Conservation (phyloP, 2,113 vertebrate genomes). For the Lampris incognitus region DNA sequence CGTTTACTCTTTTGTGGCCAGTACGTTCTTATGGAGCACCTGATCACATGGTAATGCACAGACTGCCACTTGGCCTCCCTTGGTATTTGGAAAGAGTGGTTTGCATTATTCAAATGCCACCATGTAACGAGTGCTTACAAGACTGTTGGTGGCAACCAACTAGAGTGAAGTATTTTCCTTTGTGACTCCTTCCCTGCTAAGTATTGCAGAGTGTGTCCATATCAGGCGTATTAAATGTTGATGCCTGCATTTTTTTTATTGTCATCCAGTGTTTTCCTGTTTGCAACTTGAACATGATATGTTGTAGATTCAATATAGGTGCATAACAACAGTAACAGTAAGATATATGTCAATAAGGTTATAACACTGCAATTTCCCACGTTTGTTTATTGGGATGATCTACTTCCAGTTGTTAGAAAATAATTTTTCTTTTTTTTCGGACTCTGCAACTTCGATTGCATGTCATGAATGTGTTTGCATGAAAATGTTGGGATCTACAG, state of each 20-base stretch:
- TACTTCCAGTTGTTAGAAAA: no score
- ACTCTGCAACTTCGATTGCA: no score
- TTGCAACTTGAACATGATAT: neutral
- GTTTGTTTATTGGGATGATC: no score
- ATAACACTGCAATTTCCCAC: no score
- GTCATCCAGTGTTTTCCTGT: neutral
- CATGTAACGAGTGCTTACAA: constrained; percentile 74
- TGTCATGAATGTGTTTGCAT: no score
- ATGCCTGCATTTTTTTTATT: constrained; percentile 12
- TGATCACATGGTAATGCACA: constrained; percentile 83
- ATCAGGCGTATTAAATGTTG: neutral
- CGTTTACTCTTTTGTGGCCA: constrained; percentile 61
- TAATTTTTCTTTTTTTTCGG: no score
- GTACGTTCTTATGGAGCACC: constrained; percentile 72
- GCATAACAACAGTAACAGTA: no score
- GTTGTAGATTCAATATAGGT: no score
- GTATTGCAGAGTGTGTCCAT: constrained; percentile 2
- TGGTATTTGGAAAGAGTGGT: constrained; percentile 76
- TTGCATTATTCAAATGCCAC: constrained; percentile 81
- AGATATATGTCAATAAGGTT: no score
- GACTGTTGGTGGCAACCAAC: constrained; percentile 60
- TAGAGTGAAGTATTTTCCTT: constrained; percentile 54
- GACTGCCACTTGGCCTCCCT: constrained; percentile 76
- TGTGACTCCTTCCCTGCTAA: constrained; percentile 46
- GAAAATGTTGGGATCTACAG: no score